These are phyloP conservation scores for Megastigmus dorsalis DNA, from an alignment of 2,888 invertebrate genomes.

Conservation along the genomic window DNA sequence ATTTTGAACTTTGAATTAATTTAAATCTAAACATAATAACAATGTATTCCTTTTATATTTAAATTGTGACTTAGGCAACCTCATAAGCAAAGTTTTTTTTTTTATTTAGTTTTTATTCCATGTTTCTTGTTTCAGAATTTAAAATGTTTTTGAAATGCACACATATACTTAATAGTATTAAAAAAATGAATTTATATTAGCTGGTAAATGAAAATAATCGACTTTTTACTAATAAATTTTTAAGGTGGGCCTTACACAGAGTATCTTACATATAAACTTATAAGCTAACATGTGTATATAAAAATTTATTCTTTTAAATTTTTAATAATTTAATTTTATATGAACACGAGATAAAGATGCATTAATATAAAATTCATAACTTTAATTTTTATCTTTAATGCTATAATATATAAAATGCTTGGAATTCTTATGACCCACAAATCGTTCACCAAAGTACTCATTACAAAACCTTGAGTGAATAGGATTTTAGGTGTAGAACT, in stretches of 20 bases:
- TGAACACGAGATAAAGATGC: slow-evolving; percentile 17
- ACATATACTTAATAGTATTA: too few species aligned
- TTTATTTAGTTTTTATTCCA: too few species aligned
- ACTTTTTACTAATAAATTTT: slow-evolving; percentile 19
- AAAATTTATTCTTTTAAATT: not conserved
- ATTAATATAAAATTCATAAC: slow-evolving; percentile 17
- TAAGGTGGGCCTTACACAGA: slow-evolving; percentile 29
- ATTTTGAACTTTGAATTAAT: not conserved
- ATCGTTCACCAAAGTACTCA: slow-evolving; percentile 1
- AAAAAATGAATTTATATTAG: not conserved
- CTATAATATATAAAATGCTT: slow-evolving; percentile 9
- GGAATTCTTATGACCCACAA: slow-evolving; percentile 6
- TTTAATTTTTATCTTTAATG: slow-evolving; percentile 13
- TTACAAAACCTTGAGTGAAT: slow-evolving; percentile 20
- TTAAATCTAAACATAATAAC: not conserved
- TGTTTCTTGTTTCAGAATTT: too few species aligned
- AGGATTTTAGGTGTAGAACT: not conserved
- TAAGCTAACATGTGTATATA: not conserved
- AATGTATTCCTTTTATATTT: not conserved
- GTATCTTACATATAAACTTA: not conserved
- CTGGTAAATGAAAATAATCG: not conserved
- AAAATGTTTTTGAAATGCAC: too few species aligned
- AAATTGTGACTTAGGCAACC: too few species aligned
- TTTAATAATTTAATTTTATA: not conserved
- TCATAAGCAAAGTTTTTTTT: too few species aligned